phyloP scores from a whole-genome alignment of 2,797 vertebrate species.

The Rhabdophis nuchalis region DNA sequence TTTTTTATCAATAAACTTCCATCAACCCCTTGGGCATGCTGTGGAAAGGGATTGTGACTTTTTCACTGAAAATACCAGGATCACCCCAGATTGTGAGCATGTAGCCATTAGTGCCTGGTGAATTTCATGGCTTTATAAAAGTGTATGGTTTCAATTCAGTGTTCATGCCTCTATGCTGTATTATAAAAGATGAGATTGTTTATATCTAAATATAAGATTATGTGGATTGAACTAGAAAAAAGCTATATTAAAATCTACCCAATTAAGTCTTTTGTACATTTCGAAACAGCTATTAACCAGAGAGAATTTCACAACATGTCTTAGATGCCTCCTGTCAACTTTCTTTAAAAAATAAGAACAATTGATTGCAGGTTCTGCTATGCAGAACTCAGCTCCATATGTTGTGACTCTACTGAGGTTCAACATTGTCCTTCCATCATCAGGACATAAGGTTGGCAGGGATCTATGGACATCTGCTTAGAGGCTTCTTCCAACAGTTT shows the following conservation, averaged over 20 bases:
- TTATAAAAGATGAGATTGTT: neutral
- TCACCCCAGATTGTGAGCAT: neutral
- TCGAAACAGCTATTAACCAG: neutral
- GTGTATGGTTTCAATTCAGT: neutral
- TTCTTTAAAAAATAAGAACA: neutral
- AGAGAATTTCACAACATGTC: neutral
- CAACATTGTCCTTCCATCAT: neutral
- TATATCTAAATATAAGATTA: neutral
- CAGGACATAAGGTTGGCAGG: neutral
- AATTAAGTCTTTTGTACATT: neutral
- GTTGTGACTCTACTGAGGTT: rapidly evolving
- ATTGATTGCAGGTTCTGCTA: constrained; percentile 1
- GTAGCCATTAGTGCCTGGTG: neutral
- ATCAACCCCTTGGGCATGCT: neutral
- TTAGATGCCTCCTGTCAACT: neutral
- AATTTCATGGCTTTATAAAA: neutral
- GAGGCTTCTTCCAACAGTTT: neutral
- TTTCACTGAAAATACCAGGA: neutral
- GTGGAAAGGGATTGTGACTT: neutral
- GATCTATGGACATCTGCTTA: neutral
- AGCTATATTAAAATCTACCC: neutral
- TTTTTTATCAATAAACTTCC: neutral
- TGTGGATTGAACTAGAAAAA: neutral
- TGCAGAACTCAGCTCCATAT: neutral
- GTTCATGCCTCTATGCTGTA: neutral